Evolutionary conservation across 2,797 vertebrate species (phyloP).

Genomic region (Sebastiscus albofasciatus): DNA sequence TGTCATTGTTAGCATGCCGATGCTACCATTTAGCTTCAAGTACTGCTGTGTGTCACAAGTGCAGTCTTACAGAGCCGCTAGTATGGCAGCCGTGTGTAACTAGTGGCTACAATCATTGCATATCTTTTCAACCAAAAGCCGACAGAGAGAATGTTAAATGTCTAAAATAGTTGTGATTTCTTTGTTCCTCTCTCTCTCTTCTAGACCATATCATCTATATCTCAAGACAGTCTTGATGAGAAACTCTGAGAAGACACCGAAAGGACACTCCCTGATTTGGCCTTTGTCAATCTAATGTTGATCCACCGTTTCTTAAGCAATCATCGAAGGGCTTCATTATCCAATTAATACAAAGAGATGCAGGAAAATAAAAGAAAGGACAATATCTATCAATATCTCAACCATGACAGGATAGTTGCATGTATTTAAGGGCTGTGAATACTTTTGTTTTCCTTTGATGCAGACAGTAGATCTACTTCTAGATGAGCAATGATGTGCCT

Average conservation of each 20-base stretch:
- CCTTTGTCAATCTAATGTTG: neutral
- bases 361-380: neutral
- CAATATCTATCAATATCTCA: neutral
- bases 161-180: neutral
- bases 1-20: neutral
- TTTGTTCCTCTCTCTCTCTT: slow-evolving; percentile 24
- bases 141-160: neutral
- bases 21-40: neutral
- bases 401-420: neutral
- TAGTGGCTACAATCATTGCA: neutral
- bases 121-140: neutral
- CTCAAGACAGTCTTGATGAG: slow-evolving; percentile 57
- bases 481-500: slow-evolving; percentile 9
- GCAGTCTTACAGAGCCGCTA: neutral
- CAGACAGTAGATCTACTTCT: neutral
- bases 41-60: neutral
- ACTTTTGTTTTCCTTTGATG: neutral
- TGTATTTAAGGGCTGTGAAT: neutral
- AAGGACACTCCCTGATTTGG: neutral
- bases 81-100: neutral
- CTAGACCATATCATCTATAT: slow-evolving; percentile 74
- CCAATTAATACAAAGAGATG: neutral
- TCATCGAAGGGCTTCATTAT: slow-evolving; percentile 4
- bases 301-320: slow-evolving; percentile 8
- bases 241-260: slow-evolving; percentile 67